Evolutionary conservation across 2,888 invertebrate genomes (phyloP), one percentile per base, ranked within the genome.

Genomic region (Melanotus villosus): DNA sequence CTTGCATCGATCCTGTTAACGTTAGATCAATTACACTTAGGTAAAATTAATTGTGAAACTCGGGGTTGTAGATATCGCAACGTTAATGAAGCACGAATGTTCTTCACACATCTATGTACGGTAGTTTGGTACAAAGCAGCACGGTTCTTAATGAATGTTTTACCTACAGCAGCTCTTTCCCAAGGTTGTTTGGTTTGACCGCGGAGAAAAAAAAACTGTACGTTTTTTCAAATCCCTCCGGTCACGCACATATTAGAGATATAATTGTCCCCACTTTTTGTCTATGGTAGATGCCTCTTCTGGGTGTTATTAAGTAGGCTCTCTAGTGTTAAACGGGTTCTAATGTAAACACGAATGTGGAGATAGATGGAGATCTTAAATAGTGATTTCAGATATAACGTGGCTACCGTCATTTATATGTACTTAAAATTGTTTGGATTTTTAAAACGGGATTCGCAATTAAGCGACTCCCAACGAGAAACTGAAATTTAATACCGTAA

Each of bases 201-300:
- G 16, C 47, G n/a, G n/a, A n/a, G n/a, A 65, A 65, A 65, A 65
- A 65, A 34, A n/a, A 16, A 1, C 43, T 43, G 7, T 7, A 18
- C 47, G 16, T n/a, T 19, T 47, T 52, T 30, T 54, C 43, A 41
- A 57, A 57, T 56, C 43, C 36, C 38, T 50, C 23, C 21, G 36
- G 65, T 65, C 65, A 65, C 65, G 65, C 65, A 65, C 65, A 58
- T 36, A 50, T 65, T 65, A 65, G 34, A 54, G 19, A 16, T 32
- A 47, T 65, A 65, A 65, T 45, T 47, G 50, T 58, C 21, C 50
- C 12, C 26, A 26, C 50, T 63, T 54, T 63, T 63, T 54, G 50
- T 58, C 19, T 57, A 12, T 23, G 21, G 12, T 45, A 7, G 18
- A 32, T 18, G n/a, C 16, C 14, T 52, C 52, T 10, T 32, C 32